phyloP scores from a whole-genome alignment of 2,888 invertebrate genomes.

The Pachydiplax longipennis region DNA sequence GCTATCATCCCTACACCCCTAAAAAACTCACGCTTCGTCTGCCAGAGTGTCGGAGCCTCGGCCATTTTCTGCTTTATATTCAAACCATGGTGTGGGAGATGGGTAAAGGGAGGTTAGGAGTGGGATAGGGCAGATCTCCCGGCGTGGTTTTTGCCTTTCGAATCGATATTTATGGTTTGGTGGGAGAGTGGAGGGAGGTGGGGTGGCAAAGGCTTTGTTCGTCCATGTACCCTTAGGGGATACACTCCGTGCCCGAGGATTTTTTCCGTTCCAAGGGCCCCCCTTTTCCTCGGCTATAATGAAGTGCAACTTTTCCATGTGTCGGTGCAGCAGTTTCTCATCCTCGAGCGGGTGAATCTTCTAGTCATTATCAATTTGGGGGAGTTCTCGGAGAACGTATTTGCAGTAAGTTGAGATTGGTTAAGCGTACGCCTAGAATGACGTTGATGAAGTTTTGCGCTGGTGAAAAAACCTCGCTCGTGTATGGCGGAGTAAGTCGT shows the following conservation, averaged over 20 bases:
- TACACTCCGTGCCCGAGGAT: not conserved
- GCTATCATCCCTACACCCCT: not conserved
- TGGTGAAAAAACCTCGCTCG: no score
- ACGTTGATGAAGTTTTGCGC: no score
- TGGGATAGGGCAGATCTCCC: not conserved
- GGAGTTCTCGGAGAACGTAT: no score
- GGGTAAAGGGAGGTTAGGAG: not conserved
- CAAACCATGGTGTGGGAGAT: not conserved
- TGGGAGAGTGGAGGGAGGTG: not conserved
- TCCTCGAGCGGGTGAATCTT: no score
- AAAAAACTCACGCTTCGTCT: not conserved
- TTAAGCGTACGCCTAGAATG: no score
- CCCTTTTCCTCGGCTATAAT: no score
- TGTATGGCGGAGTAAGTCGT: no score
- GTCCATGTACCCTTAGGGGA: not conserved
- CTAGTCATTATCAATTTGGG: no score
- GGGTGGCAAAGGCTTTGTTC: not conserved
- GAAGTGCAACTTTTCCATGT: no score
- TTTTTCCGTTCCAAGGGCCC: no score
- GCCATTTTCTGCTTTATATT: constrained; percentile 24
- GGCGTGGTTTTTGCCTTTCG: not conserved
- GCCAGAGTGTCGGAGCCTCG: not conserved
- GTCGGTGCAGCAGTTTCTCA: no score
- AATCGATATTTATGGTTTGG: constrained; percentile 41
- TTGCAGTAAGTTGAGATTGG: no score